Evolutionary conservation across 2,797 vertebrate species (phyloP).

Genomic region (Lateolabrax maculatus): DNA sequence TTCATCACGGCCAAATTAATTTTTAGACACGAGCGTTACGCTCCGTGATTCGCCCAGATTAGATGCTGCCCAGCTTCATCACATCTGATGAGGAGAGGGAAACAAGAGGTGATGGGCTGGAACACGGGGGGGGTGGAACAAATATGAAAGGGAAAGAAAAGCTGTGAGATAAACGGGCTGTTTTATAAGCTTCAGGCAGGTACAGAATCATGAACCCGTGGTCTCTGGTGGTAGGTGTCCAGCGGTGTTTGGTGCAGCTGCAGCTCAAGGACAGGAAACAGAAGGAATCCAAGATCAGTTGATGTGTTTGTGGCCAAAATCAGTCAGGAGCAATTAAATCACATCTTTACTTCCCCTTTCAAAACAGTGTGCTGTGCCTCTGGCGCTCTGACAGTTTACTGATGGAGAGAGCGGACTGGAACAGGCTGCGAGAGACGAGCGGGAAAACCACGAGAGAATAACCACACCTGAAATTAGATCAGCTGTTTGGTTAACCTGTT

Average conservation of each 20-base stretch:
- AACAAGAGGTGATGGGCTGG: neutral
- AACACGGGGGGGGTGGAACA: too few species aligned
- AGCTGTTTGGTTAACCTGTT: constrained; percentile 8
- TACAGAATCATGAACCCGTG: neutral
- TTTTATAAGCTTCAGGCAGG: neutral
- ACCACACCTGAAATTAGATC: constrained; percentile 18
- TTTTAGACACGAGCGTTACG: constrained; percentile 4
- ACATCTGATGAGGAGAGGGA: constrained; percentile 13
- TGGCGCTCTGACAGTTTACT: neutral
- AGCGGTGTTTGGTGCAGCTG: constrained; percentile 18
- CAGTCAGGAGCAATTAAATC: constrained; percentile 49
- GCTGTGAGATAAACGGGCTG: neutral
- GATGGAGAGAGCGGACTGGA: neutral
- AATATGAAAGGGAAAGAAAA: neutral
- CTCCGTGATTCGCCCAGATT: neutral
- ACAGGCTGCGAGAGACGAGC: too few species aligned
- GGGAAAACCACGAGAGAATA: constrained; percentile 2
- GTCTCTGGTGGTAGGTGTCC: neutral
- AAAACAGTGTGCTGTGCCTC: neutral
- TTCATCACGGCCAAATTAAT: constrained; percentile 8
- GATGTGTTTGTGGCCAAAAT: constrained; percentile 6
- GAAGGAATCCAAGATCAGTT: constrained; percentile 13
- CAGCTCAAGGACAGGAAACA: constrained; percentile 29
- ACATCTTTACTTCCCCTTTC: neutral
- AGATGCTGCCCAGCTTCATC: constrained; percentile 27